These are phyloP conservation scores for Tinea trinotella DNA, from an alignment of 2,888 invertebrate genomes.

Conservation along the genomic window DNA sequence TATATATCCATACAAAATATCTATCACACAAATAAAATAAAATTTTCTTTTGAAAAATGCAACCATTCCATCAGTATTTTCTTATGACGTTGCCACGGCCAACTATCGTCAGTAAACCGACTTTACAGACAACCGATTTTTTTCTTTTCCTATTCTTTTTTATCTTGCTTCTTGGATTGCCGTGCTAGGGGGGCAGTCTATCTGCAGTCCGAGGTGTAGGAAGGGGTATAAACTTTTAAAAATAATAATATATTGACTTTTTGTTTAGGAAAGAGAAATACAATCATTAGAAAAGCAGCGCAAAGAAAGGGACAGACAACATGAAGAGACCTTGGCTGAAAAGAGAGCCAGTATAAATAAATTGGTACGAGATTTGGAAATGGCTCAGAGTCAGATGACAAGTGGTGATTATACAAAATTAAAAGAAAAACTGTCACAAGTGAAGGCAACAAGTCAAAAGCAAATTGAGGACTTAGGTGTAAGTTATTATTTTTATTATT, in stretches of 20 bases:
- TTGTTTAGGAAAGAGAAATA: conserved; percentile 58
- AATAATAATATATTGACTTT: not conserved
- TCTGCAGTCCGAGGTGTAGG: too few relatives aligned
- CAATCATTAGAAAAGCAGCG: conserved; percentile 67
- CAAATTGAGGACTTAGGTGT: conserved; percentile 68
- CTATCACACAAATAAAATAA: too few relatives aligned
- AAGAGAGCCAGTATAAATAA: conserved; percentile 76
- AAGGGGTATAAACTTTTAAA: not conserved
- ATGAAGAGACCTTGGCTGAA: conserved; percentile 74
- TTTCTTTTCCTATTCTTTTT: too few relatives aligned
- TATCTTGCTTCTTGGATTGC: too few relatives aligned
- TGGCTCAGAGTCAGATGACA: conserved; percentile 70
- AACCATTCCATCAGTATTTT: too few relatives aligned
- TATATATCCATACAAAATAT: too few relatives aligned
- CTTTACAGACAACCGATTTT: too few relatives aligned
- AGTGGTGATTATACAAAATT: conserved; percentile 37
- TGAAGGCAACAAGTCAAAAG: conserved; percentile 43
- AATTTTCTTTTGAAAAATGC: too few relatives aligned
- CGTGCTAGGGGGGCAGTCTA: too few relatives aligned
- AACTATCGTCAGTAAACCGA: too few relatives aligned
- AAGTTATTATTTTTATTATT: too few relatives aligned
- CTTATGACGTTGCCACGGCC: too few relatives aligned
- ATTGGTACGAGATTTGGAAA: conserved; percentile 71
- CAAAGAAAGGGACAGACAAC: conserved; percentile 70
- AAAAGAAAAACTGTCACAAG: conserved; percentile 58